Base-by-base conservation (phyloP, 2,113 vertebrate species). In the Prietella phreatophila region DNA sequence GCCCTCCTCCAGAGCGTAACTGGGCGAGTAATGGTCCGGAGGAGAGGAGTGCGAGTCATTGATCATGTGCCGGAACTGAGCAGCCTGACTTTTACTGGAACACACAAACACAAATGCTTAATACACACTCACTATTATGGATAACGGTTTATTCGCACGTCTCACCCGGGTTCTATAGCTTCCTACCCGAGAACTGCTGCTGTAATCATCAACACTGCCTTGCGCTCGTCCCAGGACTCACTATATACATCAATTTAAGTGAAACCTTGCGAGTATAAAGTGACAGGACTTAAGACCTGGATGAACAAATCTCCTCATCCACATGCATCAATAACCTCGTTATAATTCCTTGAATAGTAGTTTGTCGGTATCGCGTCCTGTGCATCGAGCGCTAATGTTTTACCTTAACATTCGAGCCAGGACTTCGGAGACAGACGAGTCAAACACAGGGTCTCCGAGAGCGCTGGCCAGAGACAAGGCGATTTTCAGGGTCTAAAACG, bases 401-500 rank as follows among this genome's bases (percentile, higher is more conserved):
- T 30, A 99, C 98, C 97, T 99, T 86, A 97, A 87, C 97, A 99
- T 99, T 91, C 95, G 95, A 79, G 94, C 92, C 71, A 96, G 96
- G 79, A 91, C 89, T 22, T 96, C 96, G 71, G 94, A 91, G 83
- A 98, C 80, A 0, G 97, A 96, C 27, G 93, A 10, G n/a, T 99
- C 96, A 81, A 93, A 96, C 90, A 93, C 90, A 2, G 98, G 96
- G 93, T 99, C 98, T 89, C 97, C 97, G 67, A 99, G 94, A 89
- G 92, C 96, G 93, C 97, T 97, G 1, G 96, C 96, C 82, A 97
- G 92, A 56, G 94, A 97, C 93, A 99, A 91, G 25, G 98, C 96
- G 58, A 99, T 97, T 95, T 98, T 99, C 91, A 99, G 90, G 61
- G 98, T 95, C 98, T 99, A 71, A 82, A 90, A 61, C 81, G 22